Evolutionary conservation across 2,797 vertebrate genomes (phyloP), one percentile per base, ranked within the genome.

Genomic region (Chelon labrosus): DNA sequence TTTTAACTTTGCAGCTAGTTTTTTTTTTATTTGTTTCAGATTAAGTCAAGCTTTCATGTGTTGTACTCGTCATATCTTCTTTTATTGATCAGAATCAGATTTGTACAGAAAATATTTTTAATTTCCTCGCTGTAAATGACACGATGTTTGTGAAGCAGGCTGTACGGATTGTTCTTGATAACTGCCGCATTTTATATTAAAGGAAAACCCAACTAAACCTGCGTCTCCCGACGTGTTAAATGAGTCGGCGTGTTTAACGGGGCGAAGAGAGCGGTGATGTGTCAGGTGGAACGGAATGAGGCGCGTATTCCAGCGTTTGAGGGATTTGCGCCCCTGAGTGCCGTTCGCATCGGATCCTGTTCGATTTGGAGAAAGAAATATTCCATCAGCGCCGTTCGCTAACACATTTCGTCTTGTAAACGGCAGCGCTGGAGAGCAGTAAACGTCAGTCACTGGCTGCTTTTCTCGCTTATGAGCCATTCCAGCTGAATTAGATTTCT

Each of bases 161-260:
- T 79, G 77, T 85, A 77, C 80, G 78, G 82, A 75, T 80, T 84
- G 73, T 87, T 87, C 78, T 88, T 89, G 79, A 88, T 83, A 80
- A 84, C 59, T 50, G 66, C 75, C 79, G 46, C 41, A 53, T 89
- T 90, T 91, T 84, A 71, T 85, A 91, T 86, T 86, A 91, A 91
- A 91, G 72, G 22, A 72, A 69, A 70, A 61, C 78, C 16, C 44
- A 65, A 60, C 65, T 75, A 66, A 68, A 69, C 38, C 13, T 67
- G 57, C 54, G 2, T 68, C 53, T 77, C 35, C 35, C n/a, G n/a
- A 38, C 35, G 44, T 64, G 27, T 50, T 38, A 0, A 58, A 17
- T 65, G 22, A 10, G 54, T 69, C 69, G 3, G 46, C 41, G 16
- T 46, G 7, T 51, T 66, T 27, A 16, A n/a, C 51, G 10, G 12